phyloP scores from a whole-genome alignment of 1,140 invertebrate genomes.

The Fopius arisanus region DNA sequence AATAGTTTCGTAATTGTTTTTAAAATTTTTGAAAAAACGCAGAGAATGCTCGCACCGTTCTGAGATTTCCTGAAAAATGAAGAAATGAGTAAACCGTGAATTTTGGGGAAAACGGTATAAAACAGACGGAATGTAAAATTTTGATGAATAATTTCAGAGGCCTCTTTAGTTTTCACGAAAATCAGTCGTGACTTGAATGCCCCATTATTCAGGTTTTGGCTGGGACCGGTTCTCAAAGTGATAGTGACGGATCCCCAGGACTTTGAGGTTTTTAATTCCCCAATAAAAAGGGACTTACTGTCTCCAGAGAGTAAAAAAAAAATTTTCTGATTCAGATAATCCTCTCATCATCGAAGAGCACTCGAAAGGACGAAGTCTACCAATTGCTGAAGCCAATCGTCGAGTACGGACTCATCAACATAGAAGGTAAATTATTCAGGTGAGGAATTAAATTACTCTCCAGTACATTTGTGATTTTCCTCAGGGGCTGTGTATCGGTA shows the following conservation, averaged over 20 bases:
- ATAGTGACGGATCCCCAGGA: background rate
- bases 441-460: background rate
- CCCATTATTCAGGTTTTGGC: background rate
- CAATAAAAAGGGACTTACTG: background rate
- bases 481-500: background rate
- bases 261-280: background rate
- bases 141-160: background rate
- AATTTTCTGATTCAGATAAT: background rate
- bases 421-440: background rate
- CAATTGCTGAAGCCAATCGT: background rate
- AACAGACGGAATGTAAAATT: no score
- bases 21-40: no score
- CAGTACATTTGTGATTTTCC: no score
- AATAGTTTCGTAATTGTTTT: no score
- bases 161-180: background rate
- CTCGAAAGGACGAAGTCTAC: background rate
- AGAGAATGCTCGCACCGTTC: no score
- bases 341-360: background rate
- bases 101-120: no score
- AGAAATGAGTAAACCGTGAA: no score
- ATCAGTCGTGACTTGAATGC: background rate
- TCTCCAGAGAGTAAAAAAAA: background rate
- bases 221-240: conserved; percentile 3
- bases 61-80: no score
- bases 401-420: background rate